Evolutionary conservation across 2,797 vertebrate genomes (phyloP), one percentile per base, ranked within the genome.

Genomic region (Oceanodroma leucorhoa): DNA sequence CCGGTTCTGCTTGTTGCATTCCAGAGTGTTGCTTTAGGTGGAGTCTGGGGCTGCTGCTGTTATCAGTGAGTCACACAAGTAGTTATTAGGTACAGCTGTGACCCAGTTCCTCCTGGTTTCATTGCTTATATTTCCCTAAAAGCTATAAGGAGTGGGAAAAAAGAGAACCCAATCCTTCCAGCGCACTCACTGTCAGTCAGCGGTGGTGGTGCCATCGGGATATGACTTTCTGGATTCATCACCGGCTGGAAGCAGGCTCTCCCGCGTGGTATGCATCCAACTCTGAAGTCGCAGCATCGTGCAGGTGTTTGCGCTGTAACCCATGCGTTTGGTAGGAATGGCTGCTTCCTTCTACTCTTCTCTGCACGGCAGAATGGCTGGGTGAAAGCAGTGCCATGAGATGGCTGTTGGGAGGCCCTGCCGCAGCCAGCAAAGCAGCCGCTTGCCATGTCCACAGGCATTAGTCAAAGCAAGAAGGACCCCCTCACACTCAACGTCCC

Each of bases 401-500:
- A 29, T 27, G 58, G 30, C 58, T 77, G 11, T 21, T 1, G 0
- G 73, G 73, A 51, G 16, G 27, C 15, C 26, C 22, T 72, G 62
- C 29, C 2, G 5, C 22, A 36, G 40, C 17, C 46, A n/a, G 45
- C 40, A 48, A 70, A 57, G 27, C 51, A 53, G 70, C 30, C 1
- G 1, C 45, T 29, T 70, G 67, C 22, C 82, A 22, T 38, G 4
- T 8, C 11, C 60, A 7, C n/a, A 9, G 41, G 46, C 14, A 2
- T 27, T 4, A 3, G 29, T 8, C 48, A 26, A 53, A n/a, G 36
- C 38, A 24, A 23, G 7, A 66, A 15, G 23, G 34, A 7, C 12
- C 5, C 38, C n/a, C 6, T 17, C 30, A 6, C 19, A 5, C n/a
- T 3, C 45, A 15, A 2, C 0, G 0, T 41, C 18, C 2, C 29